A percentile compares a stretch with the other conserved stretches of the same genome.
Conservation (phyloP, 2,888 invertebrate species). For the Spatulosminthurus flaviceps region DNA sequence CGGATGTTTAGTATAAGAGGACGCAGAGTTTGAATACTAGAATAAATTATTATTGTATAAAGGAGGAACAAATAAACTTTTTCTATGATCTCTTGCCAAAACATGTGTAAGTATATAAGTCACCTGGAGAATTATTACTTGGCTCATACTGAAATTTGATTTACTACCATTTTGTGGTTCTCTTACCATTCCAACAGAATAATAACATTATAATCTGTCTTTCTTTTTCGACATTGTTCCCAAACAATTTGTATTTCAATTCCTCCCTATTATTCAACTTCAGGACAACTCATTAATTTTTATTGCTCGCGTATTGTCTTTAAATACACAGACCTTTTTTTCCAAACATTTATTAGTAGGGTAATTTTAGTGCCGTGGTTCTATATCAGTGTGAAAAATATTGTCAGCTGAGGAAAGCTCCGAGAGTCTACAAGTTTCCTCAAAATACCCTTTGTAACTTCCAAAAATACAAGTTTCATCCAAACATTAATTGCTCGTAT, state of each 20-base stretch:
- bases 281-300: too few species aligned
- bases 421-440: too few species aligned
- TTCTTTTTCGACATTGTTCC: background rate
- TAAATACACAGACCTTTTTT: too few species aligned
- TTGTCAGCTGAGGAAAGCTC: too few species aligned
- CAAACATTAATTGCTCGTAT: too few species aligned
- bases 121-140: constrained; percentile 22
- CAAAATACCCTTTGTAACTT: too few species aligned
- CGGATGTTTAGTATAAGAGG: background rate
- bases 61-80: background rate
- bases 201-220: background rate
- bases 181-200: background rate
- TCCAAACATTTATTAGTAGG: too few species aligned
- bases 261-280: background rate
- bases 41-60: background rate
- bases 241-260: background rate
- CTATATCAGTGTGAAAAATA: too few species aligned
- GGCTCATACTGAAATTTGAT: constrained; percentile 21
- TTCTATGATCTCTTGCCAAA: background rate
- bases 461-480: too few species aligned
- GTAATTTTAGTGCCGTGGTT: too few species aligned
- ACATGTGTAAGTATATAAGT: constrained; percentile 9
- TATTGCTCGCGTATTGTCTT: too few species aligned
- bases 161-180: background rate
- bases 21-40: background rate